Conservation (phyloP, 2,113 vertebrate genomes). For the Irena cyanogastra region DNA sequence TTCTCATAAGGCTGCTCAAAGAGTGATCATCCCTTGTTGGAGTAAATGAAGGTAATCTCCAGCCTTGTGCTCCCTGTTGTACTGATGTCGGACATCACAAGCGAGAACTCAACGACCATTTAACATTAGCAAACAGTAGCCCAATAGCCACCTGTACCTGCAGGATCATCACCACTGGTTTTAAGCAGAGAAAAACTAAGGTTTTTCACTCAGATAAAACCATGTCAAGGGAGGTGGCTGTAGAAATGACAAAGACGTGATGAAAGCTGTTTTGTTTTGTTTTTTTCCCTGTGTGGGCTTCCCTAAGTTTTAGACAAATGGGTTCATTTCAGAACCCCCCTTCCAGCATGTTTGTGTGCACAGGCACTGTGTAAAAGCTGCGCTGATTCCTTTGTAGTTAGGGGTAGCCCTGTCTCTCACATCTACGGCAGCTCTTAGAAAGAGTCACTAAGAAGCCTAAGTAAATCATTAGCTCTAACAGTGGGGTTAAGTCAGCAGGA, state of each 20-base stretch:
- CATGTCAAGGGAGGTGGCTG: neutral
- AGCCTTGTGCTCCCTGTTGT: neutral
- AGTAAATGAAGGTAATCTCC: neutral
- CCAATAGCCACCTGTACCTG: neutral
- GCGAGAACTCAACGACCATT: neutral
- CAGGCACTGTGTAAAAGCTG: neutral
- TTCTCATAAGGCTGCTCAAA: neutral
- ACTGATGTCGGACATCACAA: neutral
- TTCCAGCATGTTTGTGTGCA: rapidly evolving
- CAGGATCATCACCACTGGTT: neutral
- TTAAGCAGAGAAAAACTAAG: neutral
- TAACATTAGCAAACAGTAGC: neutral
- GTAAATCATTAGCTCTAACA: neutral
- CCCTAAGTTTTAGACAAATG: neutral
- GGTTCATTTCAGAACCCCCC: neutral
- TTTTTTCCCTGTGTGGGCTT: neutral
- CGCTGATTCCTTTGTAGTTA: neutral
- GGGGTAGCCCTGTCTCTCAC: neutral
- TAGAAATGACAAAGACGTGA: neutral
- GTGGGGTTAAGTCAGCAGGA: neutral
- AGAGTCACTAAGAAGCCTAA: neutral
- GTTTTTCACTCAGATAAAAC: neutral
- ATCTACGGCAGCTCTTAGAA: neutral
- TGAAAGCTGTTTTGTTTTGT: neutral
- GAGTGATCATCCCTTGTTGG: neutral